phyloP scores from a whole-genome alignment of 2,888 invertebrate genomes.

The Tiphia femorata region DNA sequence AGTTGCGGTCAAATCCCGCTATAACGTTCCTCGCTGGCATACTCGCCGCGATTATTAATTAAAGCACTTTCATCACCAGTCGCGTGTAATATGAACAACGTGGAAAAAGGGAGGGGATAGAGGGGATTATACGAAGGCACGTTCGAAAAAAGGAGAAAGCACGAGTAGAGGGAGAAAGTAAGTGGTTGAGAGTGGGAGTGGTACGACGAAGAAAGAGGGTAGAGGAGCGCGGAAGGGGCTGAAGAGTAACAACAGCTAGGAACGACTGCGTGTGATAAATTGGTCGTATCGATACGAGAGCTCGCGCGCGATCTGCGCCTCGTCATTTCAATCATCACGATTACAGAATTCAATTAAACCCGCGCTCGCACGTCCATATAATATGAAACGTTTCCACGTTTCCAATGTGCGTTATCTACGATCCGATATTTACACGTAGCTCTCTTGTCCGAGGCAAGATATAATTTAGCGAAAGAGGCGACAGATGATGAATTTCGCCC shows the following conservation, averaged over 20 bases:
- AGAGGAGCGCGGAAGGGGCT: too few species aligned
- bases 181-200: not conserved
- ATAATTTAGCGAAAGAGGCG: too few species aligned
- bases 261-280: too few species aligned
- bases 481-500: too few species aligned
- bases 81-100: conserved; percentile 37
- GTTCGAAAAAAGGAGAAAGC: not conserved
- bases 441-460: too few species aligned
- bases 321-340: conserved; percentile 40
- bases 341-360: conserved; percentile 51
- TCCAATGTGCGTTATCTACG: too few species aligned
- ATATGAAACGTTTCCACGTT: too few species aligned
- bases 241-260: too few species aligned
- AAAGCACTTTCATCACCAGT: conserved; percentile 31
- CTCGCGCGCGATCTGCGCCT: too few species aligned
- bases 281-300: too few species aligned
- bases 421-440: too few species aligned
- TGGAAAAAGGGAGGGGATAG: conserved; percentile 22
- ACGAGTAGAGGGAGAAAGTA: not conserved
- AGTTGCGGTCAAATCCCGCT: conserved; percentile 29
- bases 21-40: conserved; percentile 18
- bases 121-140: not conserved
- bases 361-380: conserved; percentile 13
- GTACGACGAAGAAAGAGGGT: too few species aligned
- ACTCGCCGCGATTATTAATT: conserved; percentile 37